Base-by-base conservation (phyloP, 2,113 vertebrate genomes). In the Nicator chloris region DNA sequence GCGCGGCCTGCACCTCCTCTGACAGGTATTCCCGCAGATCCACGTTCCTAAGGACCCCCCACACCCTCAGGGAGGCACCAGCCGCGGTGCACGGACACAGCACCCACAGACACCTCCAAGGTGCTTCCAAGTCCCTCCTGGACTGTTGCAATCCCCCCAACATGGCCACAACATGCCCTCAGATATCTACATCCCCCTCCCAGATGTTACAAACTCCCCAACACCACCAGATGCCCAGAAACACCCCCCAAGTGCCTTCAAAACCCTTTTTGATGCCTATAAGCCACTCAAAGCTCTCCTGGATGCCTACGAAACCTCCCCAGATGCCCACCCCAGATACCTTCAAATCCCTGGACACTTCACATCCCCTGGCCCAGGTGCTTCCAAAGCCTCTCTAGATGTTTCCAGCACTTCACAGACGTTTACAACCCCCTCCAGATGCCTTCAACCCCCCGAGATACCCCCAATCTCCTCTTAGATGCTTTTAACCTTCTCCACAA, bases 141-240 rank as follows among this genome's bases (percentile, higher is more conserved):
- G 10, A 16, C 18, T 6, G 8, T 9, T 24, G 13, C 37, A 28
- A 10, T 4, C 28, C 5, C 42, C 21, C 10, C 18, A 21, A 9
- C 26, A 4, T 11, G 11, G 47, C n/a, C 37, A 16, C 8, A 28
- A 28, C 20, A 6, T 3, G 7, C 37, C 60, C 42, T 7, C 2
- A 13, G 4, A 3, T 2, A 11, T 15, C 24, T 7, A 7, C 42
- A 16, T 5, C 22, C 10, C 26, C 30, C 28, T 39, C 15, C 30
- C 23, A 4, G 23, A 4, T 6, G 37, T 24, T 30, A 50, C 3
- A 0, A 15, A 35, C 26, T 4, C 15, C 23, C 28, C 0, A 4
- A 26, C 31, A 7, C 2, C 13, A 13, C 11, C 35, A 12, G 9
- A 18, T 4, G 9, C 33, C 13, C 57, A 54, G 33, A 27, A 16